Conservation (phyloP, 1,140 invertebrate genomes). For the Lucilia cuprina region DNA sequence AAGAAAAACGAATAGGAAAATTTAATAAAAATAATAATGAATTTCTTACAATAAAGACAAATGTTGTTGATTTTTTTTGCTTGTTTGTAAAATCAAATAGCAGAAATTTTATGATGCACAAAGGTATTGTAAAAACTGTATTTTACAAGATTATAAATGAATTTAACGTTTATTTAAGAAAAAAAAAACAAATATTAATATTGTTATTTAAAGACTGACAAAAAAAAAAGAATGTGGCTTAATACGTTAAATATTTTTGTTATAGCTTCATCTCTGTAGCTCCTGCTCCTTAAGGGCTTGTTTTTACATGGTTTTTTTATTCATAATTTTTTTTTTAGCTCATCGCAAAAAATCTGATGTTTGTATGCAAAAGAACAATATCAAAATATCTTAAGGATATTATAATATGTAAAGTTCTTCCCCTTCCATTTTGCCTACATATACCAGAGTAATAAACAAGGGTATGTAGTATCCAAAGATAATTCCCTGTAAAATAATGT, state of each 20-base stretch:
- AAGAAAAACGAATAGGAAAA: background rate
- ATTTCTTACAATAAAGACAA: background rate
- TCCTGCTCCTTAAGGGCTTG: background rate
- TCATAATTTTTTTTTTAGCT: background rate
- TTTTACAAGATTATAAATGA: background rate
- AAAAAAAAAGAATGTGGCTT: background rate
- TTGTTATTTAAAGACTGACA: background rate
- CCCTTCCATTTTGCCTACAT: background rate
- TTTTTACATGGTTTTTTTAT: too few relatives aligned
- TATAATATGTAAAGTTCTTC: background rate
- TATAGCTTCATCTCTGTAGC: background rate
- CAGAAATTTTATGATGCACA: background rate
- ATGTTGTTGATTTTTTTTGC: background rate
- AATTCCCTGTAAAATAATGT: constrained; percentile 10
- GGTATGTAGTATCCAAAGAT: background rate
- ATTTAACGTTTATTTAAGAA: background rate
- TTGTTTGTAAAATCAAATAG: background rate
- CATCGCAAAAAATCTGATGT: background rate
- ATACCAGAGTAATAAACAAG: background rate
- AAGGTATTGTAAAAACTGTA: background rate
- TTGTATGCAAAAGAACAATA: constrained; percentile 8
- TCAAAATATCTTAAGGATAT: constrained; percentile 12
- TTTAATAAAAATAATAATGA: background rate
- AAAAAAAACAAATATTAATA: background rate
- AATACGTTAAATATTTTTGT: background rate